Base-by-base conservation (phyloP, 2,113 vertebrate genomes). In the Dipodomys merriami region DNA sequence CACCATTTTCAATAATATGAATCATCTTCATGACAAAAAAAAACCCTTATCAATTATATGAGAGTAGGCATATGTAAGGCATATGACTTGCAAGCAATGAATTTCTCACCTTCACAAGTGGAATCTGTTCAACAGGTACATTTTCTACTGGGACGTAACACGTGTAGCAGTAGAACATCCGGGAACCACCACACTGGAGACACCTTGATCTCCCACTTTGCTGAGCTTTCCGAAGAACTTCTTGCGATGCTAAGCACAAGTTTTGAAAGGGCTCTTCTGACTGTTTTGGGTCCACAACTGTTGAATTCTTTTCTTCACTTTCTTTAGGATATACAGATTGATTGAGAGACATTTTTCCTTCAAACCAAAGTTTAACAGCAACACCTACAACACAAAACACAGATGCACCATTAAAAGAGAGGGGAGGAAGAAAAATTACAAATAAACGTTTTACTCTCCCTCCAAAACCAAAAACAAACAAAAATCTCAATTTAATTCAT, bases 121-220 rank as follows among this genome's bases (percentile, higher is more conserved):
- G 99, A 96, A 99, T 98, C 92, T 99, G 98, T 94, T 98, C 97
- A 65, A 95, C 46, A 35, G 98, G 98, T 74, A 98, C 98, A 97
- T 98, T 97, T 96, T 99, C 99, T 94, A 99, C 98, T 93, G 99
- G 98, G 88, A 98, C 98, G 93, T 98, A 99, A 97, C 99, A 99
- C 0, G 99, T 99, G 83, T 99, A 99, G 97, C 99, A 99, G 95
- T 99, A 99, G 97, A 99, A 99, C 99, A 99, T 99, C 96, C 99
- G 99, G 74, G 99, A 99, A 84, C 99, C 98, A 46, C 98, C 98
- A 93, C 99, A 99, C 77, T 97, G 98, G n/a, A 98, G 98, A 95
- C 99, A 99, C 90, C 98, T 99, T 85, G 99, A 98, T 97, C 99
- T 98, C 93, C 99, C 99, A 79, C 96, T 98, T 95, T 97, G 98